These are phyloP conservation scores for Grus americana DNA, from an alignment of 2,113 vertebrate genomes.

Conservation along the genomic window DNA sequence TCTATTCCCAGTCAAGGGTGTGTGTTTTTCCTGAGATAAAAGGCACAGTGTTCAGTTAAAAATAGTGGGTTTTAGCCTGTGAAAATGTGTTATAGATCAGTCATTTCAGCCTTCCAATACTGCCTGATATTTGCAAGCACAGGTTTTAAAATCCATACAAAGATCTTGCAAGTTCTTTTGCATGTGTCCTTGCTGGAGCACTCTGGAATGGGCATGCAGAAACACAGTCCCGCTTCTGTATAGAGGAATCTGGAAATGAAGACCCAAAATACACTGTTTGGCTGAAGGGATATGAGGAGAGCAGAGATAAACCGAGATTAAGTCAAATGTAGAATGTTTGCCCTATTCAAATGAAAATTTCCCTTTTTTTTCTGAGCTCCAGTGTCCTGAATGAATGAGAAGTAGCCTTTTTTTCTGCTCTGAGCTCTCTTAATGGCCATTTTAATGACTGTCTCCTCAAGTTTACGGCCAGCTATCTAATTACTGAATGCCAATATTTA, in stretches of 20 bases:
- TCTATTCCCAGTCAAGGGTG: not conserved
- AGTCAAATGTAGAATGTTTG: not conserved
- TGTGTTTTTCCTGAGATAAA: not conserved
- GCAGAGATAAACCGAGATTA: not conserved
- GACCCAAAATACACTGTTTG: not conserved
- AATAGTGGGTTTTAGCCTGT: not conserved
- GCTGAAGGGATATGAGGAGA: not conserved
- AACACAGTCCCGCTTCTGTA: accelerated
- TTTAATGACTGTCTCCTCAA: not conserved
- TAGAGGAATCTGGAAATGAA: not conserved
- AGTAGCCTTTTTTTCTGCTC: not conserved
- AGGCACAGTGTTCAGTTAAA: not conserved
- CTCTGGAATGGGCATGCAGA: not conserved
- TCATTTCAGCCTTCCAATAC: not conserved
- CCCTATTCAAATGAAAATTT: not conserved
- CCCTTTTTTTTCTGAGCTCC: not conserved
- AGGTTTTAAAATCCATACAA: not conserved
- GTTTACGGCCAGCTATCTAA: not conserved
- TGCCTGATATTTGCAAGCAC: not conserved
- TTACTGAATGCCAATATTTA: not conserved
- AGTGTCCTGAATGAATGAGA: not conserved
- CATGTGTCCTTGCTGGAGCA: not conserved
- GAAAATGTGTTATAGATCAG: not conserved
- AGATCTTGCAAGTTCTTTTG: not conserved
- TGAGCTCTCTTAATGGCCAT: not conserved